Base-by-base conservation (phyloP, 2,113 vertebrate species). In the Glaucomys volans region DNA sequence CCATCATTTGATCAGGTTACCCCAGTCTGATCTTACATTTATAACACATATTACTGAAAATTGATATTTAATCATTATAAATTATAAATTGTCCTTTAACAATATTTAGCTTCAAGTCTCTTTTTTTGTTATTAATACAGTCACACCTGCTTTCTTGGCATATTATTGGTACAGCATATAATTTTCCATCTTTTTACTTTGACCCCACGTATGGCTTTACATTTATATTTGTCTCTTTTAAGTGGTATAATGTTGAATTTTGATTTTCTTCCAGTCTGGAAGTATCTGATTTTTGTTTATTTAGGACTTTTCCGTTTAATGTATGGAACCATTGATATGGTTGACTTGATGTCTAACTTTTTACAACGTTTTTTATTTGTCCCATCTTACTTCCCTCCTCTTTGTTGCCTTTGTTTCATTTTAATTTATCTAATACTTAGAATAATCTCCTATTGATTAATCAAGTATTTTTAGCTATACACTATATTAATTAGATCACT, bases 161-260 rank as follows among this genome's bases (percentile, higher is more conserved):
- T 22, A 72, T 57, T 42, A 20, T 77, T 69, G 76, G 8, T 32
- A 42, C 69, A 26, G 18, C 35, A 37, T 35, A 59, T 44, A 30
- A 40, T 90, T 82, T 89, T 75, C 13, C 75, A 37, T 85, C 37
- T 59, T 92, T 17, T 74, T 72, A 57, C 62, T n/a, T 95, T 77
- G 28, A 47, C 22, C 28, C 42, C 32, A 44, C 8, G 5, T 52
- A n/a, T 84, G 20, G 20, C 44, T 86, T 69, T 37, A 80, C 32
- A 69, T 90, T 54, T 76, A 75, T 40, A 32, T 74, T 74, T 59
- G 9, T 90, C 1, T 8, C n/a, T 76, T 67, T 67, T 26, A 66
- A 13, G 18, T n/a, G 74, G 42, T 26, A 84, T 75, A 75, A 35
- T 11, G 18, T 85, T 85, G 57, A 5, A 85, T 54, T 85, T 86